A percentile compares a stretch with the other conserved stretches of the same genome.
Evolutionary conservation across 2,888 invertebrate genomes (phyloP).

Genomic region (Tenthredo notha): DNA sequence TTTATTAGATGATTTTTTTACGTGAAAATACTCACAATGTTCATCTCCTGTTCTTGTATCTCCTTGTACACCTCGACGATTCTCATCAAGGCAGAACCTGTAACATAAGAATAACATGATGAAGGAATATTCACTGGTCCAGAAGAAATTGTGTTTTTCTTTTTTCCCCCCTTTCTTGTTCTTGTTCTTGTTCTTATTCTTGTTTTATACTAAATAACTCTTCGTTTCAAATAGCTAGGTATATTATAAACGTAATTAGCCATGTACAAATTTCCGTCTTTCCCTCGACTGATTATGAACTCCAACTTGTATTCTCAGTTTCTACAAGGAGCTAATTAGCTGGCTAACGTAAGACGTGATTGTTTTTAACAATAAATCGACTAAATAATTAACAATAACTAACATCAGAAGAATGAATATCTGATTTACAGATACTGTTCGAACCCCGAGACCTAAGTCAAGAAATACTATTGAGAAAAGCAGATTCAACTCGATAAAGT

Average conservation of each 20-base stretch:
- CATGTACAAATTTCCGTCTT: not conserved
- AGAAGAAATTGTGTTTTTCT: not conserved
- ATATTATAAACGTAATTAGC: not conserved
- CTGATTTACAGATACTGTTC: not conserved
- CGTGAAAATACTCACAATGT: slow-evolving; percentile 88
- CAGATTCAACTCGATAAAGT: slow-evolving; percentile 41
- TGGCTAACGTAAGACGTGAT: not conserved
- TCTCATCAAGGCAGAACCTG: slow-evolving; percentile 94
- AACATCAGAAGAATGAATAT: not conserved
- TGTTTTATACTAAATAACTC: not conserved
- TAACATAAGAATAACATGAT: slow-evolving; percentile 72
- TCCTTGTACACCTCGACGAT: slow-evolving; percentile 96
- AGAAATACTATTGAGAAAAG: slow-evolving; percentile 25
- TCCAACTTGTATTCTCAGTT: not conserved
- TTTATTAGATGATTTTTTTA: not conserved
- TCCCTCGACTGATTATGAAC: not conserved
- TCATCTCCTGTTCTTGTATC: slow-evolving; percentile 96
- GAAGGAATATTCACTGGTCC: slow-evolving; percentile 4
- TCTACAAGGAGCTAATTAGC: not conserved
- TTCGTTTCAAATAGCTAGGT: not conserved
- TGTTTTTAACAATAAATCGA: not conserved
- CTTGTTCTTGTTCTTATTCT: not conserved
- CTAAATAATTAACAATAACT: not conserved
- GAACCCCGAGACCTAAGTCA: slow-evolving; percentile 20
- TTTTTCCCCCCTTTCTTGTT: not conserved